Evolutionary conservation across 2,888 invertebrate species (phyloP).

Genomic region (Cephus sareptanus): DNA sequence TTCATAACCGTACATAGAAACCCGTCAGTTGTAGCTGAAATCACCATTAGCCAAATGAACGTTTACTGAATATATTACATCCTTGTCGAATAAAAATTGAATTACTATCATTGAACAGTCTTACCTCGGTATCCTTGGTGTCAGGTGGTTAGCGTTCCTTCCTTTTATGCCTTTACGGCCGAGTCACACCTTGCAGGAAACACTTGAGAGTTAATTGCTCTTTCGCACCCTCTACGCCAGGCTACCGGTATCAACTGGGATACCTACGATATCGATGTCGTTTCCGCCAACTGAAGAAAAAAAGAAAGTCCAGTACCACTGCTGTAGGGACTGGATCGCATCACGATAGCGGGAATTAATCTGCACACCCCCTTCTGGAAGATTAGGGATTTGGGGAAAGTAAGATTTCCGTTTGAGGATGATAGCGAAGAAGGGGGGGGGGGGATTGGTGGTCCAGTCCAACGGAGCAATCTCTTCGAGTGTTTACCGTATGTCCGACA

Average conservation of each 20-base stretch:
- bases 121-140: conserved; percentile 44
- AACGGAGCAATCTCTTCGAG: conserved; percentile 46
- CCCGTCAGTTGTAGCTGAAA: too few relatives aligned
- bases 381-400: conserved; percentile 46
- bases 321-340: too few relatives aligned
- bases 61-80: conserved; percentile 53
- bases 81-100: conserved; percentile 57
- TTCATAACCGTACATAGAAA: too few relatives aligned
- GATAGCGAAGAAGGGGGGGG: conserved; percentile 22
- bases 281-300: neutral
- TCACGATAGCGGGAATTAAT: conserved; percentile 37
- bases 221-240: conserved; percentile 32
- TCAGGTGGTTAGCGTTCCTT: conserved; percentile 62
- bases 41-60: conserved; percentile 29
- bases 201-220: conserved; percentile 63
- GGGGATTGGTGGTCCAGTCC: conserved; percentile 19
- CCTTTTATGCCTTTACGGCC: conserved; percentile 43
- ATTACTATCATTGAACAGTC: conserved; percentile 51
- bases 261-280: neutral
- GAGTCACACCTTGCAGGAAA: conserved; percentile 65
- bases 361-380: conserved; percentile 41
- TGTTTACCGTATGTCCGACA: conserved; percentile 49
- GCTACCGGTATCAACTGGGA: too few relatives aligned
- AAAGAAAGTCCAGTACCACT: too few relatives aligned
- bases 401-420: conserved; percentile 44